phyloP scores from a whole-genome alignment of 2,888 invertebrate species.

The Luffia ferchaultella region DNA sequence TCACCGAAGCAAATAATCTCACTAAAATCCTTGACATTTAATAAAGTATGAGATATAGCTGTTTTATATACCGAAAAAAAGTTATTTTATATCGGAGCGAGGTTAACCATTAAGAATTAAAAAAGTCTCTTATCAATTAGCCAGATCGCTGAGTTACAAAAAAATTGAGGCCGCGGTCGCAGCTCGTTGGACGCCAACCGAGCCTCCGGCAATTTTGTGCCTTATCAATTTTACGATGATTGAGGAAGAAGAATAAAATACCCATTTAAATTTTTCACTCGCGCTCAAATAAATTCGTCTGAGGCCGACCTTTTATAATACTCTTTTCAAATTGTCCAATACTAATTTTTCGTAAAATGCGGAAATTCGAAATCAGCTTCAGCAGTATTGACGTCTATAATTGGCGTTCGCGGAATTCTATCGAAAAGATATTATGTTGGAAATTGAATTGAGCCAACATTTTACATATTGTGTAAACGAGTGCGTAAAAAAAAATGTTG shows the following conservation, averaged over 20 bases:
- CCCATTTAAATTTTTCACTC: not conserved
- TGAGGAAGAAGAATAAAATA: not conserved
- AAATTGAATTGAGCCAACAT: too few species aligned
- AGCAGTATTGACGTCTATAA: not conserved
- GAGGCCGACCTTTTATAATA: not conserved
- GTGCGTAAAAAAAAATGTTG: too few species aligned
- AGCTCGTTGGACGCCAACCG: not conserved
- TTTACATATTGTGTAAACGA: too few species aligned
- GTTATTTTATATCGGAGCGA: not conserved
- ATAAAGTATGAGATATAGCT: not conserved
- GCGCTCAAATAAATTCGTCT: not conserved
- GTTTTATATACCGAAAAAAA: not conserved
- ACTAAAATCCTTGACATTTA: too few species aligned
- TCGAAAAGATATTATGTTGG: too few species aligned
- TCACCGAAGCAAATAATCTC: too few species aligned
- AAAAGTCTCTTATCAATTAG: constrained; percentile 16
- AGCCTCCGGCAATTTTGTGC: not conserved
- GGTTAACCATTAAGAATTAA: constrained; percentile 2
- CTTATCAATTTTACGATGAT: not conserved
- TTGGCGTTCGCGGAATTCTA: not conserved
- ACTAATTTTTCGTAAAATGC: not conserved
- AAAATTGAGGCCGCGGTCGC: constrained; percentile 12
- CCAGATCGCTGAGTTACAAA: constrained; percentile 23
- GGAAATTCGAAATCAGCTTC: not conserved
- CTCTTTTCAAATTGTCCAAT: not conserved